Percentiles rank a stretch among this genome's conserved stretches.
Conservation (phyloP, 1,140 invertebrate species). For the Philotrypesis tridentata region DNA sequence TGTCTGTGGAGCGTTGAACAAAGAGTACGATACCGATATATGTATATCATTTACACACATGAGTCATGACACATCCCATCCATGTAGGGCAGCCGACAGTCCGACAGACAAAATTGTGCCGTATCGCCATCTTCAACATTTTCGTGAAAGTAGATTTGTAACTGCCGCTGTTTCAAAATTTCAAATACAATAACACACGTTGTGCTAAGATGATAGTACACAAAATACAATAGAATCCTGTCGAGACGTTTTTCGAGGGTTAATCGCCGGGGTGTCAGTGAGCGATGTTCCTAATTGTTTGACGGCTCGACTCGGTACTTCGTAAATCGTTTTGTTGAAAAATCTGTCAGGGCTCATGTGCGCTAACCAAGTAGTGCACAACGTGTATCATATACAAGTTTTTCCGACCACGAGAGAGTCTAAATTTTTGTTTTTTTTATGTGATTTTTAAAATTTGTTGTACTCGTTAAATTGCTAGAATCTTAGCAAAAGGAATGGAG, state of each 20-base stretch:
- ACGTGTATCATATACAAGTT: not conserved
- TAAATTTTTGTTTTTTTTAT: not conserved
- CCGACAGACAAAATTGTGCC: too few relatives aligned
- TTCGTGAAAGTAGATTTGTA: not conserved
- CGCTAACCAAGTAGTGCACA: too few relatives aligned
- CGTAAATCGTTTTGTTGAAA: not conserved
- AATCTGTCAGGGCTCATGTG: not conserved
- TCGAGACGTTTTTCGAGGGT: not conserved
- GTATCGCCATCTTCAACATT: not conserved
- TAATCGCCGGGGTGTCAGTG: too few relatives aligned
- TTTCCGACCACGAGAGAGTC: not conserved
- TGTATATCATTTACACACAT: too few relatives aligned
- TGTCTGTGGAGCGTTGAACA: too few relatives aligned
- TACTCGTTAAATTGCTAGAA: not conserved
- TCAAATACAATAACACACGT: not conserved
- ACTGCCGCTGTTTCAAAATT: not conserved
- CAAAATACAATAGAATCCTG: too few relatives aligned
- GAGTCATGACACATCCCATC: too few relatives aligned
- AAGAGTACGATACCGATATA: too few relatives aligned
- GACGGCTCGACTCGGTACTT: not conserved
- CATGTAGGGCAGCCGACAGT: too few relatives aligned
- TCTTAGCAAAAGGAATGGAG: not conserved
- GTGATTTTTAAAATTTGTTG: not conserved
- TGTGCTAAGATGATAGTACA: not conserved
- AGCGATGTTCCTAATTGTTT: not conserved